Evolutionary conservation across 1,140 invertebrate genomes (phyloP).

Genomic region (Brachionus asplanchnoidis): DNA sequence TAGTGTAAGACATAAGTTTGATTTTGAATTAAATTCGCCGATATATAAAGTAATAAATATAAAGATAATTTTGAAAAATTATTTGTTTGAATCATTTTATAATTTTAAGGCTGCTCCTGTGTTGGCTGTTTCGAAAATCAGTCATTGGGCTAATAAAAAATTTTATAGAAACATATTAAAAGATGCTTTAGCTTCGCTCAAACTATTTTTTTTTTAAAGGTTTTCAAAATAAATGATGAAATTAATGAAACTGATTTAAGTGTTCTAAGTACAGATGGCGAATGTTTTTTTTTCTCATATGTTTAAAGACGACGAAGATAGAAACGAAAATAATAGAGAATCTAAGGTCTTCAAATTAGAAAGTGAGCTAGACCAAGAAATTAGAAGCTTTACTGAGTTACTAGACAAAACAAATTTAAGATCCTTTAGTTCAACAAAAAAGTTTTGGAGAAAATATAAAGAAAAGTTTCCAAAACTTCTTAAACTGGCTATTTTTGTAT

Average conservation of each 20-base stretch:
- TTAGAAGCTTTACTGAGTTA: neutral
- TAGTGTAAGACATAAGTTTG: neutral
- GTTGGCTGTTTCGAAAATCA: neutral
- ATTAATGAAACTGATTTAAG: too few relatives aligned
- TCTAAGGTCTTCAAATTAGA: neutral
- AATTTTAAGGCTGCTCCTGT: neutral
- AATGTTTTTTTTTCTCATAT: neutral
- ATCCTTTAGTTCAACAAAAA: too few relatives aligned
- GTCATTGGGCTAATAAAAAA: too few relatives aligned
- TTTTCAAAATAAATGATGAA: too few relatives aligned
- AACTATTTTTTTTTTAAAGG: too few relatives aligned
- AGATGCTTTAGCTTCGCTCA: too few relatives aligned
- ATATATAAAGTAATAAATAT: neutral
- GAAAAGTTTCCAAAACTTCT: too few relatives aligned
- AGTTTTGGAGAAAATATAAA: too few relatives aligned
- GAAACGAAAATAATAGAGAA: neutral
- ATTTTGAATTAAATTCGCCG: neutral
- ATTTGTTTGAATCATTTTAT: too few relatives aligned
- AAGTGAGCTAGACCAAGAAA: neutral
- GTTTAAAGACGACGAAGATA: neutral
- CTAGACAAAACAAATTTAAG: too few relatives aligned
- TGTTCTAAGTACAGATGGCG: neutral
- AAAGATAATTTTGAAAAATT: neutral
- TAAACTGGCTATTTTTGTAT: too few relatives aligned
- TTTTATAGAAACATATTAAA: too few relatives aligned